Evolutionary conservation across 2,113 vertebrate genomes (phyloP).

Genomic region (Leptosomus discolor): DNA sequence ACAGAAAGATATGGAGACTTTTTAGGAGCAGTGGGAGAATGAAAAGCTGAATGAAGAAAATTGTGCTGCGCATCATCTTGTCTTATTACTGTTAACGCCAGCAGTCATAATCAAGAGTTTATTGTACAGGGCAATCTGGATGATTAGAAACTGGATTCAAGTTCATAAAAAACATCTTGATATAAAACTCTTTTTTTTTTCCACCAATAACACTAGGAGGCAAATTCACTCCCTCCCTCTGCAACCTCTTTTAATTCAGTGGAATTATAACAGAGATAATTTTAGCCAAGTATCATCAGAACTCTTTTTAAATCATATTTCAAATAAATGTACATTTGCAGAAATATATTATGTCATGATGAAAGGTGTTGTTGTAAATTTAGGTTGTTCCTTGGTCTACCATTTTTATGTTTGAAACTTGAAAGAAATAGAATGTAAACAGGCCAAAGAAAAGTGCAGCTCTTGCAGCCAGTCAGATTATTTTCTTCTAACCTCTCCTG

Average conservation of each 20-base stretch:
- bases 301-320: slow-evolving; percentile 24
- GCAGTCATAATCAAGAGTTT: slow-evolving; percentile 83
- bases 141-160: slow-evolving; percentile 82
- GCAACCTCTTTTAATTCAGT: slow-evolving; percentile 49
- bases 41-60: slow-evolving; percentile 79
- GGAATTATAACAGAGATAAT: slow-evolving; percentile 62
- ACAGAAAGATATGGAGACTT: slow-evolving; percentile 68
- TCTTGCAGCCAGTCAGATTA: neutral
- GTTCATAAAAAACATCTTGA: slow-evolving; percentile 80
- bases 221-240: slow-evolving; percentile 51
- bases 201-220: slow-evolving; percentile 57
- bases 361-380: slow-evolving; percentile 29
- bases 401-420: slow-evolving; percentile 21
- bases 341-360: slow-evolving; percentile 37
- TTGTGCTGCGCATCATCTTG: slow-evolving; percentile 75
- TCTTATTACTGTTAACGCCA: slow-evolving; percentile 80
- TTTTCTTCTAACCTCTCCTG: neutral
- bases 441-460: neutral
- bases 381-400: neutral
- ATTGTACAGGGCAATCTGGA: slow-evolving; percentile 84
- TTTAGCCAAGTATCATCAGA: slow-evolving; percentile 39
- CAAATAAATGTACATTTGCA: slow-evolving; percentile 59
- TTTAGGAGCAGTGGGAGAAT: slow-evolving; percentile 68
- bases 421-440: neutral
- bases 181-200: slow-evolving; percentile 65